Evolutionary conservation across 2,797 vertebrate genomes (phyloP).

Genomic region (Sebastes minor): DNA sequence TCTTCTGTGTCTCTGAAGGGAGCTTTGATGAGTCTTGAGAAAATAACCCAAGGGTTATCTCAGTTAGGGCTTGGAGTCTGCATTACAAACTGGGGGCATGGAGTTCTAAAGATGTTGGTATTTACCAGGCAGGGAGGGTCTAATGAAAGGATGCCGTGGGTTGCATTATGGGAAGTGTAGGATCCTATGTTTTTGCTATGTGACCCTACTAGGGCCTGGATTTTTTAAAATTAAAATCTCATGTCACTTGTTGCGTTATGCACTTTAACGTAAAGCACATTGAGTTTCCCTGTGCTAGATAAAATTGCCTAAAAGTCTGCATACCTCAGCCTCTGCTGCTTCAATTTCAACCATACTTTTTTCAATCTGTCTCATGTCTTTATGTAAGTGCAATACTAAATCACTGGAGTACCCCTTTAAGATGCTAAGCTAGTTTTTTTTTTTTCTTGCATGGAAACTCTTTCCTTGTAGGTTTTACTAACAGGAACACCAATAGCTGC

Average conservation of each 20-base stretch:
- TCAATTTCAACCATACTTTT: not conserved
- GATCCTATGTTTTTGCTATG: not conserved
- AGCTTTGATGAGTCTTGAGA: constrained; percentile 2
- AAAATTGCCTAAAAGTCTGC: not conserved
- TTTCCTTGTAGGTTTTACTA: not conserved
- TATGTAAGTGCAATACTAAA: not conserved
- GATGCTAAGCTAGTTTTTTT: not conserved
- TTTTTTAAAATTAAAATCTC: not conserved
- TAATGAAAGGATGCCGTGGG: not conserved
- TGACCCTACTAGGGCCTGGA: not conserved
- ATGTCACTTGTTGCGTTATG: not conserved
- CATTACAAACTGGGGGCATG: not conserved
- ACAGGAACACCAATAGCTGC: constrained; percentile 2
- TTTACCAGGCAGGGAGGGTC: not conserved
- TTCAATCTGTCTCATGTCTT: not conserved
- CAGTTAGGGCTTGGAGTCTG: not conserved
- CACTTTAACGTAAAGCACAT: not conserved
- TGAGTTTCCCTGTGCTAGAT: not conserved
- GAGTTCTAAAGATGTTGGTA: not conserved
- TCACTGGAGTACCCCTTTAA: not conserved
- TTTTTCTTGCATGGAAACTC: constrained; percentile 20
- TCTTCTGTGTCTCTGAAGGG: constrained; percentile 6
- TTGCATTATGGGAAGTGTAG: not conserved
- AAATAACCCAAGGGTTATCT: constrained; percentile 25
- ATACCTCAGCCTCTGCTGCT: not conserved